Evolutionary conservation across 2,888 invertebrate genomes (phyloP).

Genomic region (Dynastes hyllus): DNA sequence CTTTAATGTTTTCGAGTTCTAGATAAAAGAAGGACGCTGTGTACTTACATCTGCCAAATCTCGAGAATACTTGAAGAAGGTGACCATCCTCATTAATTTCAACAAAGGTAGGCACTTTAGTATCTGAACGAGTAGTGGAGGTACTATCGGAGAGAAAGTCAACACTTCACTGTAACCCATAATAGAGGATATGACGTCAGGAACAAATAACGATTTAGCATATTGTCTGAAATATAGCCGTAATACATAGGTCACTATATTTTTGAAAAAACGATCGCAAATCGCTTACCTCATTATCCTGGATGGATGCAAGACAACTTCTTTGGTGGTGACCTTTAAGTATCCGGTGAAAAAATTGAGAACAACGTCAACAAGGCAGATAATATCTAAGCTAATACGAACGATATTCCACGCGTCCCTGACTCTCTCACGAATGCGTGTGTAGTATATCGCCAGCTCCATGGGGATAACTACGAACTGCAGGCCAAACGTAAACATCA

Average conservation of each 20-base stretch:
- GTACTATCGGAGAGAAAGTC: neutral
- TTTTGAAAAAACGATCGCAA: neutral
- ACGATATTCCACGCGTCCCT: slow-evolving; percentile 54
- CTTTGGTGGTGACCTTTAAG: slow-evolving; percentile 62
- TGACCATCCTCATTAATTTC: slow-evolving; percentile 31
- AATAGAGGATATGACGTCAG: slow-evolving; percentile 35
- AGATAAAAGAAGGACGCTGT: neutral
- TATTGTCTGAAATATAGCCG: slow-evolving; percentile 34
- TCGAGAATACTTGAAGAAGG: slow-evolving; percentile 26
- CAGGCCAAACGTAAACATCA: slow-evolving; percentile 63
- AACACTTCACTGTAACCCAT: slow-evolving; percentile 24
- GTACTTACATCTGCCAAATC: slow-evolving; percentile 30
- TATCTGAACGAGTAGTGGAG: neutral
- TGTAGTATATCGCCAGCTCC: slow-evolving; percentile 64
- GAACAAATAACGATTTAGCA: slow-evolving; percentile 17
- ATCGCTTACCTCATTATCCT: slow-evolving; percentile 47
- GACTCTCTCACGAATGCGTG: neutral
- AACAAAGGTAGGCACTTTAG: slow-evolving; percentile 10
- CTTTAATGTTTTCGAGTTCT: too few relatives aligned
- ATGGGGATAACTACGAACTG: slow-evolving; percentile 65
- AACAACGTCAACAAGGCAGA: slow-evolving; percentile 65
- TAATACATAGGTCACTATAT: neutral
- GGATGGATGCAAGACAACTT: slow-evolving; percentile 62
- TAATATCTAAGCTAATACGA: slow-evolving; percentile 62
- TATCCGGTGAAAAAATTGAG: slow-evolving; percentile 68